phyloP scores from a whole-genome alignment of 2,888 invertebrate genomes.

The Portevinia maculata region DNA sequence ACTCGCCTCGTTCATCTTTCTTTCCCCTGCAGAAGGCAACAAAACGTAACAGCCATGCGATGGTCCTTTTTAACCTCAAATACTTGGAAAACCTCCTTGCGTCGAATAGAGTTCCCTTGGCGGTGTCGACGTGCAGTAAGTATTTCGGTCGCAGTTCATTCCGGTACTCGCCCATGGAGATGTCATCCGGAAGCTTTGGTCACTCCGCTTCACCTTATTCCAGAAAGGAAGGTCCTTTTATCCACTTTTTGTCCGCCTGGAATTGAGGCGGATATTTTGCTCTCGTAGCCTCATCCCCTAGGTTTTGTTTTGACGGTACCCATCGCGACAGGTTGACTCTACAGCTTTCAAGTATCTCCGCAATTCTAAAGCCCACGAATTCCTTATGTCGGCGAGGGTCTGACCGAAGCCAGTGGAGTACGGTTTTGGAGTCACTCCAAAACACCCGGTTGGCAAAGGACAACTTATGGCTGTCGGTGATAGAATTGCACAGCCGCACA shows the following conservation, averaged over 20 bases:
- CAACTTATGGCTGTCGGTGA: too few species aligned
- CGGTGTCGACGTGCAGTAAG: neutral
- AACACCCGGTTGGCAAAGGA: too few species aligned
- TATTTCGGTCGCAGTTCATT: neutral
- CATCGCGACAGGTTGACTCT: constrained; percentile 34
- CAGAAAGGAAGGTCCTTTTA: constrained; percentile 48
- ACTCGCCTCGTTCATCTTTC: too few species aligned
- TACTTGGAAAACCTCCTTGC: too few species aligned
- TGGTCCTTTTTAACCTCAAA: too few species aligned
- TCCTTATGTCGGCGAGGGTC: constrained; percentile 65
- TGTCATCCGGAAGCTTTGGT: neutral
- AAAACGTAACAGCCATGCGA: too few species aligned
- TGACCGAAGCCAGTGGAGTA: constrained; percentile 75
- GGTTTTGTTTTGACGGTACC: too few species aligned
- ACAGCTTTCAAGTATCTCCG: constrained; percentile 49
- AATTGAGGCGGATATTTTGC: neutral
- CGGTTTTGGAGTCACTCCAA: constrained; percentile 76
- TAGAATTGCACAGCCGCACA: neutral
- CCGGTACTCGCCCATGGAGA: too few species aligned
- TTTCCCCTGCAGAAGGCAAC: too few species aligned
- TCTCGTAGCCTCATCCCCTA: too few species aligned
- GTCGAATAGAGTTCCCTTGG: neutral
- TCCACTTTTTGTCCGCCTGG: constrained; percentile 28
- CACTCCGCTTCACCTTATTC: neutral
- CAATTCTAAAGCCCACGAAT: constrained; percentile 62